These are phyloP conservation scores for Cyprinodon diabolis DNA, from an alignment of 2,797 vertebrate species.

Conservation along the genomic window DNA sequence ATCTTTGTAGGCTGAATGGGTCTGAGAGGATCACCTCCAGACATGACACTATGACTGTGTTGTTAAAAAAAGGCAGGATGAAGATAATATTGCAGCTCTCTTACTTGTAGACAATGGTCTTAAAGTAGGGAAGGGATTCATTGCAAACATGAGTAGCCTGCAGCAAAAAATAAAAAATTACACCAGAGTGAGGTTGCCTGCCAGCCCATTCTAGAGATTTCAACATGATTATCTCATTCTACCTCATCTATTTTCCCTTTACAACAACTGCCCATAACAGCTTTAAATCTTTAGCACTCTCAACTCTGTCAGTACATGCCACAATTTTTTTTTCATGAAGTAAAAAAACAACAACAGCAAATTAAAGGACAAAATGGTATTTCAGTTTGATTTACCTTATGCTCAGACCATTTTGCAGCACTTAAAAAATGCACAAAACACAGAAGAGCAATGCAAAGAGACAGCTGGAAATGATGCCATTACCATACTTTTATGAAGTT, in stretches of 20 bases:
- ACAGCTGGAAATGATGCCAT: conserved; percentile 52
- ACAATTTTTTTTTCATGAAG: conserved; percentile 53
- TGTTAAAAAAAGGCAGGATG: conserved; percentile 54
- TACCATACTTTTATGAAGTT: conserved; percentile 41
- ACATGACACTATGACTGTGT: conserved; percentile 38
- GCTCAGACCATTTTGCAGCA: conserved; percentile 13
- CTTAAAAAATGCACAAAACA: conserved; percentile 11
- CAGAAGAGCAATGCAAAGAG: conserved; percentile 36
- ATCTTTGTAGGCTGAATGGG: conserved; percentile 57
- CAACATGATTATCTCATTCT: conserved; percentile 51
- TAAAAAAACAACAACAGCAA: conserved; percentile 41
- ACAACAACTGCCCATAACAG: conserved; percentile 63
- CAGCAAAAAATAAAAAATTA: conserved; percentile 52
- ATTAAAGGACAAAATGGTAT: conserved; percentile 52
- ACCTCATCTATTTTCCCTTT: conserved; percentile 51
- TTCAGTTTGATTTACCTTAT: conserved; percentile 45
- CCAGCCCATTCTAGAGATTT: conserved; percentile 56
- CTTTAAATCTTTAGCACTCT: conserved; percentile 32
- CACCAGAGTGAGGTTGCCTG: conserved; percentile 64
- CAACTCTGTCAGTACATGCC: conserved; percentile 23
- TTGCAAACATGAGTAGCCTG: conserved; percentile 43
- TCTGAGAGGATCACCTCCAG: conserved; percentile 69
- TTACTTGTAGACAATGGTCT: conserved; percentile 40
- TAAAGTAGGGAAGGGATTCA: conserved; percentile 32
- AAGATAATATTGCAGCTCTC: conserved; percentile 61